Evolutionary conservation across 2,113 vertebrate genomes (phyloP), one percentile per base, ranked within the genome.

Genomic region (Atlantisia rogersi): DNA sequence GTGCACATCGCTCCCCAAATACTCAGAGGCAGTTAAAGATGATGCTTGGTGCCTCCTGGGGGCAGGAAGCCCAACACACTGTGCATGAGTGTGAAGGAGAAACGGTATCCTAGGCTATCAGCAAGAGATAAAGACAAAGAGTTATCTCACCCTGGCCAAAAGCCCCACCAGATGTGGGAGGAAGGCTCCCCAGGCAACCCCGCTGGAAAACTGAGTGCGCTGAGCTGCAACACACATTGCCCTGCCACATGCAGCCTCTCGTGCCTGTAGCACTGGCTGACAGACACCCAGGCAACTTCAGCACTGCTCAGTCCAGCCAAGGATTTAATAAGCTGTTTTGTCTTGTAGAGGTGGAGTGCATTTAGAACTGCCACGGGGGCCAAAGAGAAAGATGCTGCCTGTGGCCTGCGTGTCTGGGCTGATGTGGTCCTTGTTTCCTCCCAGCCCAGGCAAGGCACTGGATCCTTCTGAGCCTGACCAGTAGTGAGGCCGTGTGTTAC

Each of bases 371-470:
- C 42, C 3, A 2, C 12, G 31, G 26, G 5, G n/a, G 16, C 46
- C 35, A 55, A 25, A 70, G 37, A 17, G 28, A 9, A 58, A 73
- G 70, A 11, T 14, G 40, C 65, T n/a, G 31, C 65, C 52, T 87
- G 42, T 78, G 0, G 0, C 10, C 7, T 10, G 3, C 0, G 0
- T 48, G 10, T 86, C 52, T 28, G 44, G 22, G 50, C 17, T 48
- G 50, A 64, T 2, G 1, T 0, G 6, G 12, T 58, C 58, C 59
- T 62, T 1, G 2, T 21, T 82, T 76, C 44, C 58, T 76, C 53
- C 35, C n/a, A 7, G 50, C 52, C 44, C 63, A 82, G n/a, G 55
- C 35, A 68, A 55, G 32, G 21, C 50, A 74, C 1, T 5, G 1
- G 53, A 52, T 50, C 71, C 58, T 40, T 63, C 76, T 21, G 5